Percentiles rank a stretch among this genome's conserved stretches.
These are phyloP conservation scores for Pediacus dermestoides DNA, from an alignment of 2,888 invertebrate genomes.

Conservation along the genomic window DNA sequence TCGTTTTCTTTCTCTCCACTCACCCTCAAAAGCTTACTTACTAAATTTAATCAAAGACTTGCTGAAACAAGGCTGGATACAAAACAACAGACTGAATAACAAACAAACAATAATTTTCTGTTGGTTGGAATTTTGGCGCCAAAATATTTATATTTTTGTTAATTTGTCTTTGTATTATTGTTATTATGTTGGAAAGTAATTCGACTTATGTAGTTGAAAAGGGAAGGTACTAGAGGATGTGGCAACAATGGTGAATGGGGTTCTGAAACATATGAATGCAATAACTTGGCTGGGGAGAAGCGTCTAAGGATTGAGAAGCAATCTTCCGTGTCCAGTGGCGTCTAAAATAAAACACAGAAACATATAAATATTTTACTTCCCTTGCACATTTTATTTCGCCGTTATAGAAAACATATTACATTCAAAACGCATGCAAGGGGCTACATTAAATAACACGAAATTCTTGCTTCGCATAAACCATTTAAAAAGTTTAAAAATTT, in stretches of 20 bases:
- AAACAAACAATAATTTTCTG: conserved; percentile 19
- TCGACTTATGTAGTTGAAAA: too few species aligned
- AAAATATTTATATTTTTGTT: too few species aligned
- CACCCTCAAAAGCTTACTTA: conserved; percentile 23
- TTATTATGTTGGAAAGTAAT: too few species aligned
- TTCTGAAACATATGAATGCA: conserved; percentile 5
- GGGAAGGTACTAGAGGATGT: neutral
- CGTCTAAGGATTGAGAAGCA: conserved; percentile 7
- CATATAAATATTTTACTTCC: conserved; percentile 8
- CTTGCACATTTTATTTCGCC: conserved; percentile 5
- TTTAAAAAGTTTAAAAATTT: too few species aligned
- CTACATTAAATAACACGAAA: too few species aligned
- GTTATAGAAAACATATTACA: too few species aligned
- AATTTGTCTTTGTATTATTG: too few species aligned
- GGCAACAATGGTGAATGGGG: conserved; percentile 5
- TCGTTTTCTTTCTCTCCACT: conserved; percentile 28
- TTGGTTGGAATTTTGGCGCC: conserved; percentile 9
- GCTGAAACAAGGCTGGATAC: conserved; percentile 19
- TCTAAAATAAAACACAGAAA: conserved; percentile 5
- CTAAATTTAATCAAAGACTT: conserved; percentile 28
- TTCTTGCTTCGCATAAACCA: too few species aligned
- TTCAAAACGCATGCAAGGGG: too few species aligned
- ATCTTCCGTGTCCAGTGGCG: conserved; percentile 9
- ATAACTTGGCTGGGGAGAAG: conserved; percentile 6
- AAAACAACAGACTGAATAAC: conserved; percentile 19